Evolutionary conservation across 2,113 vertebrate species (phyloP).

Genomic region (Oxyruncus cristatus): DNA sequence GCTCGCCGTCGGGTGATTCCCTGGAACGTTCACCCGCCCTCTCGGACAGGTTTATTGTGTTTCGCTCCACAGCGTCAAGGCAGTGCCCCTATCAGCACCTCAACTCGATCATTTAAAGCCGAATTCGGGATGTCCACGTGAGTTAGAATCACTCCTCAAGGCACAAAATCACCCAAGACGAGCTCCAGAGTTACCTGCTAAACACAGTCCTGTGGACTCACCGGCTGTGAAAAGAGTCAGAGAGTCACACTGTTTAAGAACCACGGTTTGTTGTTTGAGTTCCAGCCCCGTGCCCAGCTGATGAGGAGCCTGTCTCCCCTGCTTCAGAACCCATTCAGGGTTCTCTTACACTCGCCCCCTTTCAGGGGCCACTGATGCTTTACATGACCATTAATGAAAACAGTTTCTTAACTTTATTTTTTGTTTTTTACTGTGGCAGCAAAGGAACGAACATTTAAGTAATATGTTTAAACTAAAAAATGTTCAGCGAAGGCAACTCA

Average conservation of each 20-base stretch:
- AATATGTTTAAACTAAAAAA: fast-evolving
- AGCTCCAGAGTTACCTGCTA: not conserved
- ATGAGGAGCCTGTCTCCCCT: not conserved
- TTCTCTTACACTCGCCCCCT: not conserved
- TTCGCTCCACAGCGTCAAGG: fast-evolving
- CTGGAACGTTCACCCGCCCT: fast-evolving
- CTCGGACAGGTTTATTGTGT: fast-evolving
- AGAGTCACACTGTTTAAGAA: not conserved
- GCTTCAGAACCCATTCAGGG: fast-evolving
- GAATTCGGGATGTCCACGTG: fast-evolving
- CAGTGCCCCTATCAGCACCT: fast-evolving
- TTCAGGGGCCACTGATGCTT: not conserved
- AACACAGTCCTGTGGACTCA: not conserved
- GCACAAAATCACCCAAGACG: not conserved
- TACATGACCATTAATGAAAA: fast-evolving
- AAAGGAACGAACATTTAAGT: not conserved
- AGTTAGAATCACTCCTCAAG: not conserved
- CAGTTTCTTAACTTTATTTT: fast-evolving
- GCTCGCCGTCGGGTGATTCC: fast-evolving
- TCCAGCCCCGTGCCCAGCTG: not conserved
- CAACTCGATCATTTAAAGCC: fast-evolving
- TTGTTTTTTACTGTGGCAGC: not conserved
- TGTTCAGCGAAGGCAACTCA: not conserved
- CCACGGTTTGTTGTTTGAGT: not conserved
- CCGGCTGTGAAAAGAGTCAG: not conserved